phyloP scores from a whole-genome alignment of 2,888 invertebrate genomes.

The Amphiduros pacificus region DNA sequence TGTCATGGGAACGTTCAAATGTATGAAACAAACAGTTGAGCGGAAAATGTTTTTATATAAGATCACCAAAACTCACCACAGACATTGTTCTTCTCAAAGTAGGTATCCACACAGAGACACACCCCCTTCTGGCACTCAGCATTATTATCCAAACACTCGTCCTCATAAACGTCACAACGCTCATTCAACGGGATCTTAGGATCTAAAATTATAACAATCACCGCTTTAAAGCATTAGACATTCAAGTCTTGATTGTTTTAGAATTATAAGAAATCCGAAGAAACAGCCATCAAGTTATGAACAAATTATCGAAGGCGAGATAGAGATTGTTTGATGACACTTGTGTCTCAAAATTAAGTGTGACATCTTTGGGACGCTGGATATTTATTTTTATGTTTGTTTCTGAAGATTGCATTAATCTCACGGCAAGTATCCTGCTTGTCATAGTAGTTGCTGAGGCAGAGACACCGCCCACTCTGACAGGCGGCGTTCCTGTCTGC shows the following conservation, averaged over 20 bases:
- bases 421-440: neutral
- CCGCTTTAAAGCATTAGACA: too few species aligned
- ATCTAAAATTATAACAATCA: too few species aligned
- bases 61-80: too few species aligned
- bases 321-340: neutral
- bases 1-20: too few species aligned
- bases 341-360: neutral
- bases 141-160: constrained; percentile 9
- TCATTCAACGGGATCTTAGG: constrained; percentile 17
- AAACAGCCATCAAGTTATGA: too few species aligned
- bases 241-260: too few species aligned
- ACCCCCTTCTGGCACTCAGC: constrained; percentile 4
- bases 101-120: constrained; percentile 11
- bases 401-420: neutral
- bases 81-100: constrained; percentile 13
- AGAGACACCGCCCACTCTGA: neutral
- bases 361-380: neutral
- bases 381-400: neutral
- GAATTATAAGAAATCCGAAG: too few species aligned
- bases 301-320: neutral
- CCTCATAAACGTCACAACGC: constrained; percentile 7
- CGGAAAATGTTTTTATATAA: too few species aligned
- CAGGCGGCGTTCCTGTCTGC: constrained; percentile 6
- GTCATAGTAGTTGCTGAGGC: neutral
- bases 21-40: too few species aligned